phyloP scores from a whole-genome alignment of 2,113 vertebrate species.

The Argyrosomus japonicus region DNA sequence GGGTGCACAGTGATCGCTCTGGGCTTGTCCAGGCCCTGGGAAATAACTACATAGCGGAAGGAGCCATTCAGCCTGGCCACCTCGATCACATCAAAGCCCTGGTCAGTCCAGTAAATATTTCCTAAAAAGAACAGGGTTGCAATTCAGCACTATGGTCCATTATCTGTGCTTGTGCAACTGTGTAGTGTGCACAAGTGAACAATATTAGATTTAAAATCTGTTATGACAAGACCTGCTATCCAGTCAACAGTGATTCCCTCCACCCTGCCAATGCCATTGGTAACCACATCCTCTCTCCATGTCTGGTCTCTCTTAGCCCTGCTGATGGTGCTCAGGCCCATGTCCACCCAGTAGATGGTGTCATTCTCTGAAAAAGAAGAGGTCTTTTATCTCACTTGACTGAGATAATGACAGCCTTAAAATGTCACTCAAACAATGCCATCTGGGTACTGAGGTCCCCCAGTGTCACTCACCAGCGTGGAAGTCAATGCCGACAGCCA shows the following conservation, averaged over 20 bases:
- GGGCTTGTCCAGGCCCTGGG: slow-evolving; percentile 96
- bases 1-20: slow-evolving; percentile 96
- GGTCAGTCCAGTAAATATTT: slow-evolving; percentile 99
- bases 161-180: not conserved
- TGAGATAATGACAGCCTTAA: slow-evolving; percentile 22
- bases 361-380: slow-evolving; percentile 89
- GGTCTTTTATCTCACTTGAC: not conserved
- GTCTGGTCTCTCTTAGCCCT: slow-evolving; percentile 97
- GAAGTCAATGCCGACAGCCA: slow-evolving; percentile 97
- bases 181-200: not conserved
- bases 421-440: slow-evolving; percentile 7
- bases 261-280: slow-evolving; percentile 95
- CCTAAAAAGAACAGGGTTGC: slow-evolving; percentile 78
- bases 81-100: slow-evolving; percentile 97
- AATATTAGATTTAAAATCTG: not conserved
- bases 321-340: slow-evolving; percentile 98
- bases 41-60: slow-evolving; percentile 97
- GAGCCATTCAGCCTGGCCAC: slow-evolving; percentile 98
- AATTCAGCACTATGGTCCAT: slow-evolving; percentile 16
- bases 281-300: slow-evolving; percentile 96
- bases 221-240: slow-evolving; percentile 88
- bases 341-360: slow-evolving; percentile 99
- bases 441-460: not conserved
- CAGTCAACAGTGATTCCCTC: slow-evolving; percentile 98
- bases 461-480: slow-evolving; percentile 88